These are phyloP conservation scores for Beroe forskalii DNA, from an alignment of 37 sponge, comb jelly and placozoan genomes.

Conservation along the genomic window DNA sequence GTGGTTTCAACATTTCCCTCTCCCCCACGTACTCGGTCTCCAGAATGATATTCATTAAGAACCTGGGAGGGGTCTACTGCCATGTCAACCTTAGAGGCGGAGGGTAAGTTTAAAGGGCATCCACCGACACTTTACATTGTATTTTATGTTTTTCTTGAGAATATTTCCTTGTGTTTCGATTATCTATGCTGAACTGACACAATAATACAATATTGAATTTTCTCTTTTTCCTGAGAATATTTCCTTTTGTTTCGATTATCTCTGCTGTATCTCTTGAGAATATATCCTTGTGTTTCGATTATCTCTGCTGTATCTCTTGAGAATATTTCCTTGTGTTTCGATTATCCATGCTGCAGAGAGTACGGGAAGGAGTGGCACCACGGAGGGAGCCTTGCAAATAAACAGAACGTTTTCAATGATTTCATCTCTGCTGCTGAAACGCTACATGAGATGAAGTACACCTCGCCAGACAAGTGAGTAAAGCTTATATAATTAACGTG, in stretches of 20 bases:
- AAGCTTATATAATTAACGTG: no score
- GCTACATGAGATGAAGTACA: slow-evolving; percentile 79
- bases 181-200: slow-evolving; percentile 79
- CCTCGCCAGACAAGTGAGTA: slow-evolving; percentile 61
- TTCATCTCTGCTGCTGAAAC: slow-evolving; percentile 88
- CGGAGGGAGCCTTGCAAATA: slow-evolving; percentile 80
- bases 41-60: slow-evolving; percentile 86
- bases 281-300: no score
- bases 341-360: slow-evolving; percentile 77
- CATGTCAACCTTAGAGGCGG: slow-evolving; percentile 93
- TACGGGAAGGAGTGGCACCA: slow-evolving; percentile 97
- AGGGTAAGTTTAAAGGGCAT: no score
- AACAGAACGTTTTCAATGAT: slow-evolving; percentile 97
- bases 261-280: no score
- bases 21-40: slow-evolving; percentile 79
- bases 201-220: no score
- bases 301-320: no score
- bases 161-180: not conserved
- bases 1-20: slow-evolving; percentile 95
- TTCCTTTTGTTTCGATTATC: no score
- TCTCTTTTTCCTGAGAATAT: no score
- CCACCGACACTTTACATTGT: no score
- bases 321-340: not conserved
- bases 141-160: no score
- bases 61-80: slow-evolving; percentile 84